Evolutionary conservation across 2,113 vertebrate species (phyloP).

Genomic region (Daphoenositta chrysoptera): DNA sequence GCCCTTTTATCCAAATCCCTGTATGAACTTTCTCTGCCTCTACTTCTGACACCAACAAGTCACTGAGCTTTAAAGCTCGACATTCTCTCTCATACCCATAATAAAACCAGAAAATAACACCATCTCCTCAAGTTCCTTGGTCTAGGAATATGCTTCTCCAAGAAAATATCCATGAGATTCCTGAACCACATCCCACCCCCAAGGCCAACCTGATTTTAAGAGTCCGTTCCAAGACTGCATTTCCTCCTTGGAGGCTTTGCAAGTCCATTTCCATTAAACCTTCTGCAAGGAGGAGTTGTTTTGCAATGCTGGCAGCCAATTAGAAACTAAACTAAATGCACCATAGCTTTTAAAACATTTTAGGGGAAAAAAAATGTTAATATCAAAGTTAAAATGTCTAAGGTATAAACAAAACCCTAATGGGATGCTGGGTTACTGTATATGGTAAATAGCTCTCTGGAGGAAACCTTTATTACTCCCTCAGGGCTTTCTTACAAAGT

Average conservation of each 20-base stretch:
- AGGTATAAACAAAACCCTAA: conserved; percentile 67
- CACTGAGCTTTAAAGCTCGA: neutral
- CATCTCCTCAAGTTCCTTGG: neutral
- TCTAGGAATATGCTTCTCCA: neutral
- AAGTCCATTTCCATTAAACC: neutral
- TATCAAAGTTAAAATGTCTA: conserved; percentile 46
- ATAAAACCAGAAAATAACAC: neutral
- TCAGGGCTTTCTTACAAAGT: conserved; percentile 68
- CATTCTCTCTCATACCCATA: neutral
- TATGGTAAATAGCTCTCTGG: conserved; percentile 70
- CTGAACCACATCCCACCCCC: neutral
- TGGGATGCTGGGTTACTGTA: conserved; percentile 56
- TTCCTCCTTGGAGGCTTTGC: neutral
- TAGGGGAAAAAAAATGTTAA: neutral
- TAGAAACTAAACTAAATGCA: conserved; percentile 55
- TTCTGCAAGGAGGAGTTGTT: neutral
- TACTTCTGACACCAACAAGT: neutral
- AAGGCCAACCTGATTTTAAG: neutral
- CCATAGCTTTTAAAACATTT: conserved; percentile 35
- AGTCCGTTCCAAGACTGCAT: neutral
- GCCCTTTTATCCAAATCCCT: accelerated
- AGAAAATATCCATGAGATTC: neutral
- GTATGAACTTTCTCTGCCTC: neutral
- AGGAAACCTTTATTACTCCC: conserved; percentile 74
- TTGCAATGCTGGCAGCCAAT: conserved; percentile 34